Evolutionary conservation across 2,888 invertebrate species (phyloP).

Genomic region (Drosophila rubida): DNA sequence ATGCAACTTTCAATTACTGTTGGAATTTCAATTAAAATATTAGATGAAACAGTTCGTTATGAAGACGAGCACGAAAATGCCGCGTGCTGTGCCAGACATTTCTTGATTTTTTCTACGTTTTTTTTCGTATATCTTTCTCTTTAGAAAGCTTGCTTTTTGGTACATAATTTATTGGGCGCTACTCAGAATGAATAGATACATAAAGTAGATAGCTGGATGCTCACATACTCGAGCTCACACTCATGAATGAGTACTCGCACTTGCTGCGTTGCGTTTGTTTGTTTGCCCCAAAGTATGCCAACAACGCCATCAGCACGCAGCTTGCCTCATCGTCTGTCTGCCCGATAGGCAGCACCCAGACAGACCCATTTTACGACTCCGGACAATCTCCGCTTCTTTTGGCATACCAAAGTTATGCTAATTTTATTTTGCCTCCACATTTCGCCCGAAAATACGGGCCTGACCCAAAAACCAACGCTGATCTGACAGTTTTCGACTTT

Average conservation of each 20-base stretch:
- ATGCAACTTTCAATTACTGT: conserved; percentile 1
- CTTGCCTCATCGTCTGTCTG: conserved; percentile 15
- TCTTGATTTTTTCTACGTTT: conserved; percentile 9
- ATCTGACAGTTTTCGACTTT: conserved; percentile 27
- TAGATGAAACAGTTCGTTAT: conserved; percentile 8
- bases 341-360: conserved; percentile 35
- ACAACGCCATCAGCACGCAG: conserved; percentile 42
- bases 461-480: conserved; percentile 48
- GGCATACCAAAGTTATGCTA: conserved; percentile 45
- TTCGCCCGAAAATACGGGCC: conserved; percentile 48
- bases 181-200: conserved; percentile 68
- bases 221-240: conserved; percentile 11
- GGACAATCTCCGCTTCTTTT: conserved; percentile 14
- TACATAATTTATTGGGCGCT: conserved; percentile 78
- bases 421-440: conserved; percentile 31
- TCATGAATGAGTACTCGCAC: conserved; percentile 19
- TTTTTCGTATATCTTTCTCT: conserved; percentile 46
- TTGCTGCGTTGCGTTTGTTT: conserved; percentile 13
- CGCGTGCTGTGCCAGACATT: conserved; percentile 1
- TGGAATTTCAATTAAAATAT: conserved; percentile 22
- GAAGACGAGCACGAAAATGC: conserved; percentile 1
- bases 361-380: background rate
- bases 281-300: conserved; percentile 47
- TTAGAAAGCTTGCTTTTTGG: conserved; percentile 70
- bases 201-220: conserved; percentile 40